These are phyloP conservation scores for Leptodirus hochenwartii DNA, from an alignment of 2,888 invertebrate genomes.

Conservation along the genomic window DNA sequence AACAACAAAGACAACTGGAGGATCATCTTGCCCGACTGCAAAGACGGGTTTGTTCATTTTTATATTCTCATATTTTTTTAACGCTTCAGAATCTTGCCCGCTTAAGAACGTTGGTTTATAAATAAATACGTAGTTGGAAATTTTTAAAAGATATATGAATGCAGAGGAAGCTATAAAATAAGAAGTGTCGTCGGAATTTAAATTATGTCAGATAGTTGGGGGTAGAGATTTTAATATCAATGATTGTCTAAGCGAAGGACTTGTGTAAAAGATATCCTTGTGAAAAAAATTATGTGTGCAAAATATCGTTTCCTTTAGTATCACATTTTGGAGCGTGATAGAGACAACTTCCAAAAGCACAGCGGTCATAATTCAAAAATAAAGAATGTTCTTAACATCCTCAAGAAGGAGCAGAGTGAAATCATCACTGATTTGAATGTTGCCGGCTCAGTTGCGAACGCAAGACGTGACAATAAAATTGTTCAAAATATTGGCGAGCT, in stretches of 20 bases:
- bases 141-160: too few relatives aligned
- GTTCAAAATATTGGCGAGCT: slow-evolving; percentile 33
- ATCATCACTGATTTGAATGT: slow-evolving; percentile 42
- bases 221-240: too few relatives aligned
- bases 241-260: too few relatives aligned
- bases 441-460: slow-evolving; percentile 36
- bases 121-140: too few relatives aligned
- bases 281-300: neutral
- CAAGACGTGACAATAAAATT: slow-evolving; percentile 33
- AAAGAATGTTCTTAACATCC: slow-evolving; percentile 37
- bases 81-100: neutral
- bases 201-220: too few relatives aligned
- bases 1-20: slow-evolving; percentile 61
- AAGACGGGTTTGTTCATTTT: slow-evolving; percentile 39
- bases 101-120: too few relatives aligned
- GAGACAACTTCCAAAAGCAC: slow-evolving; percentile 49
- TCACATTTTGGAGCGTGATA: slow-evolving; percentile 67
- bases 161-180: too few relatives aligned
- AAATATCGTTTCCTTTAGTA: slow-evolving; percentile 29
- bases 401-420: slow-evolving; percentile 43
- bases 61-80: neutral
- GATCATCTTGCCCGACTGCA: slow-evolving; percentile 61
- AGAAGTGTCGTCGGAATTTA: too few relatives aligned
- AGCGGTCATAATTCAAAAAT: slow-evolving; percentile 45
- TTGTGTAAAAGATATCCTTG: too few relatives aligned